Evolutionary conservation across 2,888 invertebrate genomes (phyloP), one percentile per base, ranked within the genome.

Genomic region (Leptopilina myrica): DNA sequence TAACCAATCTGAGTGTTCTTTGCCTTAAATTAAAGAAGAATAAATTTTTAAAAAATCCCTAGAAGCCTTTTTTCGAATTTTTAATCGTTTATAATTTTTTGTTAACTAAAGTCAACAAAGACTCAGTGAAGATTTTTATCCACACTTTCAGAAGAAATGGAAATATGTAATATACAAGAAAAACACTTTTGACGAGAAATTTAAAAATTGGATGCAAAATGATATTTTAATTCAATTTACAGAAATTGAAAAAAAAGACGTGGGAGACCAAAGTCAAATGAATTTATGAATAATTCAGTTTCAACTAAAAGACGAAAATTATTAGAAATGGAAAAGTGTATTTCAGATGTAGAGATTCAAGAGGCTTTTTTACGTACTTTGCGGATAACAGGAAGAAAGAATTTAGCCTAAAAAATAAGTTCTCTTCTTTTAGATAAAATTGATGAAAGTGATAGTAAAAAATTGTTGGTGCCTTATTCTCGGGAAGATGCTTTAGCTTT

Each of bases 251-350:
- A 56, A 56, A 56, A 56, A 56, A 56, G 56, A 56, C 56, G 56
- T 56, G 56, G 56, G 1, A 56, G 56, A 6, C 56, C 56, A 14
- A 56, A 56, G 1, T 56, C n/a, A 56, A 40, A 65, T 65, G 8
- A 65, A 26, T 65, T 65, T 65, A 6, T 65, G 4, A 65, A 65
- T 6, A 40, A 26, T 26, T 65, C 65, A 40, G 40, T 65, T 33
- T 65, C 65, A 33, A 65, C 65, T 65, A 65, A 65, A 65, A 65
- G 65, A 65, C 26, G 65, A 40, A 65, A 65, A 7, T 14, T 65
- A 65, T 26, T 65, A 40, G 65, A 33, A 65, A 40, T 40, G 2
- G 56, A 56, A 56, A 56, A 56, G 5, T 56, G 56, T 56, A 8
- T 56, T 56, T 56, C 56, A 5, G 15, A 65, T 26, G 5, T 65